These are phyloP conservation scores for Cerastis leucographa DNA, from an alignment of 2,888 invertebrate genomes.

Conservation along the genomic window DNA sequence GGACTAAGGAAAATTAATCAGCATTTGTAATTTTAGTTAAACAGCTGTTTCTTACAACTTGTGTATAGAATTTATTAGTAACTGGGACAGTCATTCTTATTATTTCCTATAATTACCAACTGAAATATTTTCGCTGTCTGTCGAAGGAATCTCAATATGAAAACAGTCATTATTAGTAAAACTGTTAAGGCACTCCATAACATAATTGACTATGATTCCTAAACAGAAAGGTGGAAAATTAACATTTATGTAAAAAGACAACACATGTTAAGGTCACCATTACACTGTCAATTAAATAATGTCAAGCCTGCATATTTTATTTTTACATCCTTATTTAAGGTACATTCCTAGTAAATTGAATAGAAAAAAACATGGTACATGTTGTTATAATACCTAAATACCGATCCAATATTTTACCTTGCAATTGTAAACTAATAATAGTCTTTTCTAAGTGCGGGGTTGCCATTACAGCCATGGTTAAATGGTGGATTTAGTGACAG, in stretches of 20 bases:
- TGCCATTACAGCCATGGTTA: not conserved
- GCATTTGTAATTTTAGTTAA: constrained; percentile 14
- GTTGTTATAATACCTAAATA: not conserved
- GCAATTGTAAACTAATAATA: constrained; percentile 5
- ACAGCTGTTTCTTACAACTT: constrained; percentile 15
- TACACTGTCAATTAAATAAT: constrained; percentile 23
- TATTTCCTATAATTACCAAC: not conserved
- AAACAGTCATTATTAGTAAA: constrained; percentile 38
- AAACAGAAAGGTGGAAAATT: constrained; percentile 57
- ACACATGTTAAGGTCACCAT: constrained; percentile 29
- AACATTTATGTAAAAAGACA: constrained; percentile 27
- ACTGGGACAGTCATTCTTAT: constrained; percentile 13
- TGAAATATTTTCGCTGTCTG: constrained; percentile 38
- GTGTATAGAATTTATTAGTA: constrained; percentile 13
- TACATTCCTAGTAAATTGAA: not conserved
- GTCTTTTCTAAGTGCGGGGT: not conserved
- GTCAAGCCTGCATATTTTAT: constrained; percentile 8
- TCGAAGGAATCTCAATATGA: constrained; percentile 30
- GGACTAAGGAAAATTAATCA: constrained; percentile 9
- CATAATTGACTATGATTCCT: constrained; percentile 62
- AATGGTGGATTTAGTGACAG: constrained; percentile 9
- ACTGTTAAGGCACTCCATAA: constrained; percentile 71
- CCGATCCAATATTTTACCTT: not conserved
- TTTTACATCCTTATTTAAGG: not conserved
- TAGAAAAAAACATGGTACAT: not conserved